Evolutionary conservation across 2,113 vertebrate species (phyloP).

Genomic region (Sinosuthora webbiana): DNA sequence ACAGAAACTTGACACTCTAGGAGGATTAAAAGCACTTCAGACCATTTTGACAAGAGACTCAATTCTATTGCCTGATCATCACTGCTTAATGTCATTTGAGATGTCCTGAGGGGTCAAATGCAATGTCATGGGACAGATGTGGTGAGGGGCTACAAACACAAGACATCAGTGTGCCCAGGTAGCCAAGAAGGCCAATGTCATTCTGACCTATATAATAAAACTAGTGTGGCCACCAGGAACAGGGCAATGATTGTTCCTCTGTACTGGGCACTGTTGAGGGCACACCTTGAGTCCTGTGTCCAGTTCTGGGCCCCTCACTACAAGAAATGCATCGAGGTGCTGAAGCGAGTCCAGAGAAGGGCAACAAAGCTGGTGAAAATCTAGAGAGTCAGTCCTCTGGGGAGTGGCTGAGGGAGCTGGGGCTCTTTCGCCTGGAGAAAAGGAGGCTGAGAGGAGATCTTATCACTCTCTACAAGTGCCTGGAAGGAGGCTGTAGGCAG

Average conservation of each 20-base stretch:
- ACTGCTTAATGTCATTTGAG: not conserved
- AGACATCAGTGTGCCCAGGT: not conserved
- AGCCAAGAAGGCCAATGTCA: not conserved
- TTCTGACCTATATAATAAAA: not conserved
- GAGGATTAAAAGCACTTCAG: not conserved
- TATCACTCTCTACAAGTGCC: not conserved
- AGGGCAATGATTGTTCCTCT: too few relatives aligned
- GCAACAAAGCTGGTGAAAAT: not conserved
- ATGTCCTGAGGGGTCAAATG: not conserved
- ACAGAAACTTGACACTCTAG: not conserved
- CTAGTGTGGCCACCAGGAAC: not conserved
- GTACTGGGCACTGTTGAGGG: not conserved
- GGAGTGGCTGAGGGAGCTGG: not conserved
- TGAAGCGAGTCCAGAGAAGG: not conserved
- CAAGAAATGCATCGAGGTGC: not conserved
- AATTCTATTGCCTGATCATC: not conserved
- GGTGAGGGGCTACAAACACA: not conserved
- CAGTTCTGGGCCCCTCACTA: not conserved
- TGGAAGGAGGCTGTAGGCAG: not conserved
- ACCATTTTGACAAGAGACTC: not conserved
- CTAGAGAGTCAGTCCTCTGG: not conserved
- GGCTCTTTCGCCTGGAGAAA: not conserved
- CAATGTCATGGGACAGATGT: not conserved
- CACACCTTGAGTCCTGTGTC: fast-evolving
- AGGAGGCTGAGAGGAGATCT: not conserved